A percentile compares a stretch with the other conserved stretches of the same genome.
Evolutionary conservation across 1,140 invertebrate genomes (phyloP).

Genomic region (Heliconius eleuchia): DNA sequence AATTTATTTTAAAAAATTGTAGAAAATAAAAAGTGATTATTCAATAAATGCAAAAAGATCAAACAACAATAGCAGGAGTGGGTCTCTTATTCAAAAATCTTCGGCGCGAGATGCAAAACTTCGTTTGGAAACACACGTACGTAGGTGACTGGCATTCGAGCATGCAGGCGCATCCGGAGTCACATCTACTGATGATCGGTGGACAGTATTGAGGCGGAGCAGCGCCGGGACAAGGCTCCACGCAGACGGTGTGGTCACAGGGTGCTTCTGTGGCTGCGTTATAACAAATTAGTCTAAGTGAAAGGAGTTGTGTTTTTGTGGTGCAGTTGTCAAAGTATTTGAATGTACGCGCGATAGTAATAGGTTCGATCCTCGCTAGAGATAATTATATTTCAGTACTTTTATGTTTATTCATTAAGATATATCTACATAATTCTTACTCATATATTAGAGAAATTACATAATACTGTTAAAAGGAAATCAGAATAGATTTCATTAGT

Average conservation of each 20-base stretch:
- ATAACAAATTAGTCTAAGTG: not conserved
- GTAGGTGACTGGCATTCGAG: conserved; percentile 33
- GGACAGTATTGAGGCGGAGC: conserved; percentile 46
- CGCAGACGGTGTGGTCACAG: conserved; percentile 42
- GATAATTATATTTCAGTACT: no score
- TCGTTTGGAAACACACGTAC: conserved; percentile 49
- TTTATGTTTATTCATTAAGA: no score
- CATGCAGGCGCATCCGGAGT: conserved; percentile 47
- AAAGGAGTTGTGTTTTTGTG: no score
- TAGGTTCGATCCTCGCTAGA: no score
- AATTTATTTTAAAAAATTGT: not conserved
- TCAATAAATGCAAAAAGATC: not conserved
- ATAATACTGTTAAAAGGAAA: no score
- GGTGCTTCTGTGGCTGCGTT: conserved; percentile 20
- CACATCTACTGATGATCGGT: conserved; percentile 33
- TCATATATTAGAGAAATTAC: no score
- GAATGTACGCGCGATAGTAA: no score
- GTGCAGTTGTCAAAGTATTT: no score
- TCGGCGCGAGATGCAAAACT: conserved; percentile 42
- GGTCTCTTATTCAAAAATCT: conserved; percentile 38
- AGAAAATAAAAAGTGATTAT: not conserved
- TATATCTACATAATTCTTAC: no score
- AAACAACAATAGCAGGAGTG: conserved; percentile 2
- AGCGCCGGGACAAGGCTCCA: conserved; percentile 40
- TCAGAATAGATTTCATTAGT: no score